Conservation (phyloP, 2,797 vertebrate species). For the Danionella dracula region DNA sequence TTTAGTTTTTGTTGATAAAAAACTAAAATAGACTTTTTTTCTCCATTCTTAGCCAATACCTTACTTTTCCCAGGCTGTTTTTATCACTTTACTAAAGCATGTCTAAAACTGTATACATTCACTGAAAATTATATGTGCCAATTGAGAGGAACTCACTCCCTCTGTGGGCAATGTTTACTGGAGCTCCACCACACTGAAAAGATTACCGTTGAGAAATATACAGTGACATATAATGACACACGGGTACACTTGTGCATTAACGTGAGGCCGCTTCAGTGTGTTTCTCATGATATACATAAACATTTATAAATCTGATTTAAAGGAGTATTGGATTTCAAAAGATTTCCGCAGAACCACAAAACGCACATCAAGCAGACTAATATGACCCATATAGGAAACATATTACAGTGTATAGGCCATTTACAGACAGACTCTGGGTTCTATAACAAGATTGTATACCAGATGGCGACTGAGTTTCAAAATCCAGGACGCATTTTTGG, state of each 20-base stretch:
- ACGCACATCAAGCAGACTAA: slow-evolving; percentile 63
- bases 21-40: neutral
- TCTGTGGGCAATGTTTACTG: slow-evolving; percentile 61
- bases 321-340: slow-evolving; percentile 78
- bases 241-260: slow-evolving; percentile 17
- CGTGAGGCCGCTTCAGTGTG: slow-evolving; percentile 50
- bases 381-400: slow-evolving; percentile 67
- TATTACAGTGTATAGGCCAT: slow-evolving; percentile 37
- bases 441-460: slow-evolving; percentile 18
- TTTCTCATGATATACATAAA: slow-evolving; percentile 78
- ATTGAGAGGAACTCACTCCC: slow-evolving; percentile 43
- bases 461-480: slow-evolving; percentile 8
- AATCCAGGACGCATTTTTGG: neutral
- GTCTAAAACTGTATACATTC: slow-evolving; percentile 49
- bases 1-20: too few species aligned
- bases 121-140: slow-evolving; percentile 21
- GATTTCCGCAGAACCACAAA: slow-evolving; percentile 57
- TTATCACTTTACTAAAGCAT: slow-evolving; percentile 56
- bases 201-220: slow-evolving; percentile 51
- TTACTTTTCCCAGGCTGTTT: slow-evolving; percentile 59
- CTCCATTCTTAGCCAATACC: slow-evolving; percentile 55
- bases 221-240: slow-evolving; percentile 24
- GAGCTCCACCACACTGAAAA: slow-evolving; percentile 60
- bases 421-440: slow-evolving; percentile 31
- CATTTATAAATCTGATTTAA: slow-evolving; percentile 83